Base-by-base conservation (phyloP, 2,888 invertebrate species). In the Chromoteleia sp. region DNA sequence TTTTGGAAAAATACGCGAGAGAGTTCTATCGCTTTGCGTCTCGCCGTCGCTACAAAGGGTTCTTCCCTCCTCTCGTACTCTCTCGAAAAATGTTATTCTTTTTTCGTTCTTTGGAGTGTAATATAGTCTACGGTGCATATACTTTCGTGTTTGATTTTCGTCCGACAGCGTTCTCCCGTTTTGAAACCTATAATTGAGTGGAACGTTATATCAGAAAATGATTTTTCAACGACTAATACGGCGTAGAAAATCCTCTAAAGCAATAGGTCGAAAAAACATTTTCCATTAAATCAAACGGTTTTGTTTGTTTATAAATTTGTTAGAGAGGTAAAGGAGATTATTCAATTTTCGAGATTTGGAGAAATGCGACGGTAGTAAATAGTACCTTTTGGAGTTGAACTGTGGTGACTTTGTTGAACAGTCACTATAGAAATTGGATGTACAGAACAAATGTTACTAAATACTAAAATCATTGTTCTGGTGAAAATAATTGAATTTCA, bases 1-100 rank as follows among this genome's bases (percentile, higher is more conserved):
- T 71, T 70, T 61, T 68, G 65, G 59, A 77, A 77, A 77, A 71
- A 77, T 71, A 77, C 58, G 43, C 67, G 58, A 67, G 67, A 67
- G 15, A 54, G 41, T 36, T 45, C 39, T 59, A 41, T 50, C 15
- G 30, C 25, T 43, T 43, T 30, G 36, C 2, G n/a, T 56, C 19
- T 39, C 56, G 43, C 30, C 12, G 43, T 43, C 30, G 21, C 45
- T 68, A 45, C 41, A 29, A 68, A 68, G 68, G 45, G 14, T 56
- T 25, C 12, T 2, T 30, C 7, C 21, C 1, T 58, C 19, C 41
- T 10, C n/a, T 41, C 25, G 17, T 19, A 2, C 0, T 29, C 21
- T 30, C 29, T 30, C 54, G 14, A 1, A 59, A 59, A 58, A 59
- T 0, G 12, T 17, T 21, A 14, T 29, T 41, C 7, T 14, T 59